phyloP scores from a whole-genome alignment of 2,113 vertebrate genomes.

The Psophia crepitans region DNA sequence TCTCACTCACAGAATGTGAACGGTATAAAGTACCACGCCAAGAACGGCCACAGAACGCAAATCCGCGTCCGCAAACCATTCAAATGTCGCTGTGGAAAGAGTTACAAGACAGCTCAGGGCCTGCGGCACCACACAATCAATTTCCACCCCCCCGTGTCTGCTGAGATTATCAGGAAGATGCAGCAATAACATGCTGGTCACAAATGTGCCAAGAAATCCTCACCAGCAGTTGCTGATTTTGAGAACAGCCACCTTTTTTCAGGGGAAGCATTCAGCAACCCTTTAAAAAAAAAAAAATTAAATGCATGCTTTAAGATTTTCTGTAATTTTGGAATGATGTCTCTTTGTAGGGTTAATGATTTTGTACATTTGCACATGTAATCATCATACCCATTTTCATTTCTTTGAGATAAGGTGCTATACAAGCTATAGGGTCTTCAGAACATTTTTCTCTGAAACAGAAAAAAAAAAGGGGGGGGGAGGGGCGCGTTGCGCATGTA shows the following conservation, averaged over 20 bases:
- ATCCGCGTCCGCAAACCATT: constrained; percentile 96
- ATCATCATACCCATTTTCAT: constrained; percentile 82
- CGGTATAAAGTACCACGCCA: constrained; percentile 98
- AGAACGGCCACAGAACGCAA: constrained; percentile 97
- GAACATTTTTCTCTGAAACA: constrained; percentile 70
- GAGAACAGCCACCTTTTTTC: constrained; percentile 84
- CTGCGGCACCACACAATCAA: constrained; percentile 98
- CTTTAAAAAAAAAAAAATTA: constrained; percentile 73
- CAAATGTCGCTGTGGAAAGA: constrained; percentile 98
- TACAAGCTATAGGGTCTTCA: constrained; percentile 77
- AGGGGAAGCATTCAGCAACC: constrained; percentile 81
- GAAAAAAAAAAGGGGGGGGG: background rate
- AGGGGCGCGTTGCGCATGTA: constrained; percentile 41
- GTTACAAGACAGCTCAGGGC: constrained; percentile 99
- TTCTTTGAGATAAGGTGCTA: constrained; percentile 86
- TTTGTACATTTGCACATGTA: constrained; percentile 99
- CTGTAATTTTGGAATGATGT: constrained; percentile 87
- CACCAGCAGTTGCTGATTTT: constrained; percentile 88
- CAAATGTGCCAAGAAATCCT: constrained; percentile 82
- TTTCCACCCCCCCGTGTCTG: constrained; percentile 93
- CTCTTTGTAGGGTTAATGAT: constrained; percentile 86
- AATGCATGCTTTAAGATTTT: constrained; percentile 87
- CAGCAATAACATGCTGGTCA: constrained; percentile 88
- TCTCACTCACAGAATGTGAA: constrained; percentile 90
- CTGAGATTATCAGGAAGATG: constrained; percentile 96